These are phyloP conservation scores for Zele albiditarsus DNA, from an alignment of 2,888 invertebrate species.

Conservation along the genomic window DNA sequence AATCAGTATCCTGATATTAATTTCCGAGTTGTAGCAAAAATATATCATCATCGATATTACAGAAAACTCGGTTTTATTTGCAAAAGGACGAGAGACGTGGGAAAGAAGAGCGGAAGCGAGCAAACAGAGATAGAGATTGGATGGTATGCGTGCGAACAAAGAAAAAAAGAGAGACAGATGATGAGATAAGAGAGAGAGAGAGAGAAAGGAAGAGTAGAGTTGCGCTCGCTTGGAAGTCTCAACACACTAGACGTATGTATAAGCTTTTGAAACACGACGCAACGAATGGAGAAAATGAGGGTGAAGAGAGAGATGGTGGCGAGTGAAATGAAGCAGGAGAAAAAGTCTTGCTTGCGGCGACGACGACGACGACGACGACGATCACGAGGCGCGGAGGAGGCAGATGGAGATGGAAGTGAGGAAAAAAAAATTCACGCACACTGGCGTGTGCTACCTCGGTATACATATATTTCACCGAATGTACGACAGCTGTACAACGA, in stretches of 20 bases:
- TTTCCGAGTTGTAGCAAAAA: neutral
- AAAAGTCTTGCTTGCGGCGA: conserved; percentile 3
- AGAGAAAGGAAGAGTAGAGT: neutral
- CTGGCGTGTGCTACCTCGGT: neutral
- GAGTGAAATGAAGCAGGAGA: conserved; percentile 40
- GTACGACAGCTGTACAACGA: conserved; percentile 29
- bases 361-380: conserved; percentile 6
- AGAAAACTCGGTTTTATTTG: neutral
- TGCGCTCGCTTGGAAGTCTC: neutral
- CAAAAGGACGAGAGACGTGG: conserved; percentile 9
- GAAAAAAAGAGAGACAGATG: conserved; percentile 23
- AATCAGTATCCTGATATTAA: too few species aligned
- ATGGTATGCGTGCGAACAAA: conserved; percentile 30
- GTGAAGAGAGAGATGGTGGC: conserved; percentile 59
- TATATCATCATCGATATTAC: neutral
- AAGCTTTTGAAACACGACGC: conserved; percentile 27
- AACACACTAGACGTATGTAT: conserved; percentile 20
- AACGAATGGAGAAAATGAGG: conserved; percentile 32
- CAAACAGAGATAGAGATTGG: conserved; percentile 7
- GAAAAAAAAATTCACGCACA: neutral
- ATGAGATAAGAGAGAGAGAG: neutral
- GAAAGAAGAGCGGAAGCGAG: neutral
- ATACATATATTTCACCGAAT: neutral
- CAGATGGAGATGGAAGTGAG: neutral
- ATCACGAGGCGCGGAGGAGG: conserved; percentile 32